Evolutionary conservation across 1,140 invertebrate genomes (phyloP).

Genomic region (Drosophila lowei): DNA sequence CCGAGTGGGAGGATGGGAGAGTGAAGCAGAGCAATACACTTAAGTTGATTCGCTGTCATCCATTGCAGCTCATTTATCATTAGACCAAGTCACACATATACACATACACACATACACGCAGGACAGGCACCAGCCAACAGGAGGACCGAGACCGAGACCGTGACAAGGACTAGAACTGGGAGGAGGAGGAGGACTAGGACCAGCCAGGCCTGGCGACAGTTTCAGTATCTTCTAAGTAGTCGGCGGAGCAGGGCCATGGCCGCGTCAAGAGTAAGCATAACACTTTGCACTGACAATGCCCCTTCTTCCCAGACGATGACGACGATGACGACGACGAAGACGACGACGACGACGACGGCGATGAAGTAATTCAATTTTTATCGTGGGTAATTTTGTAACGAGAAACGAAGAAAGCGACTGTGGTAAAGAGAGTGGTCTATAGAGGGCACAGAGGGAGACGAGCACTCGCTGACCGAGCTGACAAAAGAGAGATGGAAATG

Average conservation of each 20-base stretch:
- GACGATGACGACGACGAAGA: conserved; percentile 13
- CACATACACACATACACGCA: conserved; percentile 38
- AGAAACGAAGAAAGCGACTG: conserved; percentile 74
- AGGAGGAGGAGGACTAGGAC: conserved; percentile 4
- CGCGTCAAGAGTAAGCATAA: conserved; percentile 72
- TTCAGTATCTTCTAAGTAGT: conserved; percentile 73
- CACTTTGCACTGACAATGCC: conserved; percentile 59
- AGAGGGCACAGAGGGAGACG: not conserved
- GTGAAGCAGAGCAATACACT: conserved; percentile 82
- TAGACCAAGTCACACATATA: conserved; percentile 75
- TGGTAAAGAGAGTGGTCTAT: conserved; percentile 38
- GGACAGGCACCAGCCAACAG: not conserved
- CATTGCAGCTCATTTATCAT: conserved; percentile 83
- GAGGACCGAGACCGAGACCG: not conserved
- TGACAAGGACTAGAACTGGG: not conserved
- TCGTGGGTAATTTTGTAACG: conserved; percentile 83
- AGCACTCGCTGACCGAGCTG: conserved; percentile 31
- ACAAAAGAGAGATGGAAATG: conserved; percentile 46
- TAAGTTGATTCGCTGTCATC: conserved; percentile 83
- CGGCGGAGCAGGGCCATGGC: conserved; percentile 54
- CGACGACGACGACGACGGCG: conserved; percentile 40
- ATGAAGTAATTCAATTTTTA: conserved; percentile 83
- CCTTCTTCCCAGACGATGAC: conserved; percentile 1
- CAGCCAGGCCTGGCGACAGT: conserved; percentile 65
- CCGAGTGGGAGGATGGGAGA: conserved; percentile 21